Base-by-base conservation (phyloP, 2,113 vertebrate genomes). In the Girardinichthys multiradiatus region DNA sequence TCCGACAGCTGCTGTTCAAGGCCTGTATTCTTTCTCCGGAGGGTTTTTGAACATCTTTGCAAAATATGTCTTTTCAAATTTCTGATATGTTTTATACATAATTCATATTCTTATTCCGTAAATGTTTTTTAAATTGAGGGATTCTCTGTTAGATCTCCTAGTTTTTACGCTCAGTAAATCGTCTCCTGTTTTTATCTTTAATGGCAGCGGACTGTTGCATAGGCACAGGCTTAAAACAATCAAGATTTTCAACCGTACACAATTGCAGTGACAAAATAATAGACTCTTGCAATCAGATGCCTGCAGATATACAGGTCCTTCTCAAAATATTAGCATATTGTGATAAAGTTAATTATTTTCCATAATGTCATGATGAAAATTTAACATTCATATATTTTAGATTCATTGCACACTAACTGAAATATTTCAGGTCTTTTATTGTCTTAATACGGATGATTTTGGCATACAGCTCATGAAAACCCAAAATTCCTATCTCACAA, bases 71-170 rank as follows among this genome's bases (percentile, higher is more conserved):
- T 3, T 29, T 4, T 26, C 1, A 10, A 64, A 35, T 33, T 1
- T 61, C 24, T 27, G 48, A 2, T 4, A 11, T 27, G 24, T 65
- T 35, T 17, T 2, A 45, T 27, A 24, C 13, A 26, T 19, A 26
- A 62, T 39, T 60, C 21, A 28, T 26, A 64, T 45, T 48, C 39
- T 33, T 45, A 13, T 58, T 79, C 26, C 29, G 17, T 42, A 61
- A 64, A 70, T 68, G 28, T 26, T 59, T 6, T 28, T 19, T 26
- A 57, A 37, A 60, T 28, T 4, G 4, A 69, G 17, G 19, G 33
- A 21, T 66, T 67, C 8, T 68, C 45, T 66, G 13, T 64, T 45
- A 30, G 51, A 70, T 51, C 45, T 70, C 63, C 5, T 39, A 39
- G 37, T 17, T 63, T 45, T 64, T 26, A 1, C 28, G 31, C 62